These are phyloP conservation scores for Hippopotamus amphibius DNA, from an alignment of 2,113 vertebrate genomes.

Conservation along the genomic window DNA sequence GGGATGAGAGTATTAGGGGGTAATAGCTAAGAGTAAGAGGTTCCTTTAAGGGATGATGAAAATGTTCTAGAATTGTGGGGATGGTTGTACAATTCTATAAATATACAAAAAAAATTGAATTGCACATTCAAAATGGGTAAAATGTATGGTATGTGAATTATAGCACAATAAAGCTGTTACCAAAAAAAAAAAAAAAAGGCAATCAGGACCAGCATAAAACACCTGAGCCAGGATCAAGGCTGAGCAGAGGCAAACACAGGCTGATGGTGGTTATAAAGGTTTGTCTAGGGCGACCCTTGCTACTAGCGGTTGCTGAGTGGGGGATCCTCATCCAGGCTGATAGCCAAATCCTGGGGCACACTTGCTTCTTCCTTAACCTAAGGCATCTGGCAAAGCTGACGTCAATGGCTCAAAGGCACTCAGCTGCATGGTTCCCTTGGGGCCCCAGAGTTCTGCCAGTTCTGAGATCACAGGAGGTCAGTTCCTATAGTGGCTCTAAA, in stretches of 20 bases:
- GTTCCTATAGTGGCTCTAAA: neutral
- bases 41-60: neutral
- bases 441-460: neutral
- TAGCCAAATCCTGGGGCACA: neutral
- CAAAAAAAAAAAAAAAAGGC: neutral
- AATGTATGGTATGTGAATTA: neutral
- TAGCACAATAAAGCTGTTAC: neutral
- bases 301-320: neutral
- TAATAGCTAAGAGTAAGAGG: neutral
- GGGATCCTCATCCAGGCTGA: neutral
- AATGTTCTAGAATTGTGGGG: neutral
- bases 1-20: neutral
- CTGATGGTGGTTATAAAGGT: neutral
- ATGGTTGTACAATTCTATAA: neutral
- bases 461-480: neutral
- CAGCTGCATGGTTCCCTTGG: neutral
- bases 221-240: neutral
- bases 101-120: neutral
- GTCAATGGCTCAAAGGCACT: neutral
- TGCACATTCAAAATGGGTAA: neutral
- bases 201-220: neutral
- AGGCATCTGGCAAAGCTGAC: neutral
- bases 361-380: neutral
- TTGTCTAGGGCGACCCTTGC: neutral
- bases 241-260: neutral